Conservation (phyloP, 2,113 vertebrate genomes). For the Ursus arctos region DNA sequence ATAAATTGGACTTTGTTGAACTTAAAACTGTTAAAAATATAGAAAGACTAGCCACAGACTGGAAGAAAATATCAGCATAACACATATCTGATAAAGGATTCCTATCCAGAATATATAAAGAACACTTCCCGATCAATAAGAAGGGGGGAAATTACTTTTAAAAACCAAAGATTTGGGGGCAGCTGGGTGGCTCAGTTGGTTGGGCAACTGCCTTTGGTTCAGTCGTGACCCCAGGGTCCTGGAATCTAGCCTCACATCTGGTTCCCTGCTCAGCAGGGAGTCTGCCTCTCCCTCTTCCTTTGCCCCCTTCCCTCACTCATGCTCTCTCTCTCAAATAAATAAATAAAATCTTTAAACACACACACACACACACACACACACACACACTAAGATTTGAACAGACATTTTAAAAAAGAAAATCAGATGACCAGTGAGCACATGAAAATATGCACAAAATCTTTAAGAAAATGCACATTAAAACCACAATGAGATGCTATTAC, state of each 20-base stretch:
- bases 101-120: neutral
- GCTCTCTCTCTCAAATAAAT: neutral
- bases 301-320: neutral
- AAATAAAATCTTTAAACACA: neutral
- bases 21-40: neutral
- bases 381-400: neutral
- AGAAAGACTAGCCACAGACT: neutral
- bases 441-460: neutral
- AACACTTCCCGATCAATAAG: neutral
- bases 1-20: neutral
- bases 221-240: neutral
- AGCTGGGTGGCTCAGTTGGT: neutral
- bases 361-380: neutral
- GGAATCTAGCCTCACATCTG: too few species aligned
- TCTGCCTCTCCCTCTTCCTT: neutral
- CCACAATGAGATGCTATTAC: neutral
- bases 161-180: neutral
- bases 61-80: neutral
- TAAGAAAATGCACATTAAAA: neutral
- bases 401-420: neutral
- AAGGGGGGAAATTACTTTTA: neutral
- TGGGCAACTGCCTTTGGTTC: neutral
- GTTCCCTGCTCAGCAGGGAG: neutral
- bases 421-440: neutral
- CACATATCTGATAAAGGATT: neutral